Conservation (phyloP, 2,113 vertebrate genomes). For the Paedocypris sp. region DNA sequence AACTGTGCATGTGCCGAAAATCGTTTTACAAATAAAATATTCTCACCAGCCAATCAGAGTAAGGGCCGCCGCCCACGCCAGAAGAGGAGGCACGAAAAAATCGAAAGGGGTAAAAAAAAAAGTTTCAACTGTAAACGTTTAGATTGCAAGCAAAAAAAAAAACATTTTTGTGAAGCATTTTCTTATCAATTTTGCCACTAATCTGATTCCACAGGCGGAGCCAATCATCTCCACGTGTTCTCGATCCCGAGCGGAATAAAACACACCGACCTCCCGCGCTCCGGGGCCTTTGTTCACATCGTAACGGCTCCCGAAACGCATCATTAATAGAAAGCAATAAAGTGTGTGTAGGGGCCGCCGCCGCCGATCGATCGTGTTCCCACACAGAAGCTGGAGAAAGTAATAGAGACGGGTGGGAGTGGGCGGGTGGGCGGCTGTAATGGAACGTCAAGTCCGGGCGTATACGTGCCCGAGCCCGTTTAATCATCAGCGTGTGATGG, state of each 20-base stretch:
- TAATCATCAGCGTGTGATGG: neutral
- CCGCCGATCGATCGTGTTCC: constrained; percentile 13
- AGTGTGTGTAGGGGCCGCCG: neutral
- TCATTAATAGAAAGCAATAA: constrained; percentile 24
- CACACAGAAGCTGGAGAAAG: constrained; percentile 12
- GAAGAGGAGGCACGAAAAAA: too few species aligned
- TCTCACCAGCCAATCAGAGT: too few species aligned
- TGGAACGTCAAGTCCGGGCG: neutral
- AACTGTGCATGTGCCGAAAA: too few species aligned
- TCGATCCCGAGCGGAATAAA: neutral
- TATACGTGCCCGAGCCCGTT: neutral
- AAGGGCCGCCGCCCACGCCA: too few species aligned
- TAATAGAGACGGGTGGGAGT: constrained; percentile 17
- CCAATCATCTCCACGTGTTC: too few species aligned
- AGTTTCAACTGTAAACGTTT: too few species aligned
- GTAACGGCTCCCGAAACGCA: constrained; percentile 3
- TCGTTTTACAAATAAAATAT: too few species aligned
- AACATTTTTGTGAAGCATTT: too few species aligned
- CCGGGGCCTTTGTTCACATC: constrained; percentile 13
- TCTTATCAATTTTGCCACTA: too few species aligned
- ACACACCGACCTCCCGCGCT: neutral
- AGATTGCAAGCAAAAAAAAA: too few species aligned
- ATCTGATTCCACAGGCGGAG: too few species aligned
- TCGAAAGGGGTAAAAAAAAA: too few species aligned
- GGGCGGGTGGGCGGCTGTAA: neutral